Base-by-base conservation (phyloP, 2,888 invertebrate genomes). In the Ochropleura leucogaster region DNA sequence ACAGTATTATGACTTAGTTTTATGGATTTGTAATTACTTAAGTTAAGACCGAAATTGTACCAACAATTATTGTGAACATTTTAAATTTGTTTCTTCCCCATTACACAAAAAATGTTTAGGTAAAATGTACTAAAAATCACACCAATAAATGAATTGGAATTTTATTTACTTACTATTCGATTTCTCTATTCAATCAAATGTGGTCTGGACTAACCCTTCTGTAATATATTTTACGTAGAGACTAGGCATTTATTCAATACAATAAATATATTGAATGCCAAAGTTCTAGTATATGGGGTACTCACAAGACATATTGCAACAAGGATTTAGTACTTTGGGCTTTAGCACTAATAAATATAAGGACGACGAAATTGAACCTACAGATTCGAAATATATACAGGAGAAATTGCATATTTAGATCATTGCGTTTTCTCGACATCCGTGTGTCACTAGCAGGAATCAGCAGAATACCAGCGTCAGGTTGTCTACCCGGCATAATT, bases 301-400 rank as follows among this genome's bases (percentile, higher is more conserved):
- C 63, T 72, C 64, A 66, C 67, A 77, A 85, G 81, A 88, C 73
- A 82, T 85, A 88, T 82, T 82, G 81, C 68, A 62, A 74, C 63
- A 68, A 68, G 55, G 83, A 88, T 87, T 82, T 74, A 77, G 80
- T 65, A 63, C 49, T 63, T 62, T 64, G 68, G 62, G 74, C 49
- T 55, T 62, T 63, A 84, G 51, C n/a, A 49, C 20, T 80, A 80
- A 65, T 68, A 77, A 79, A 68, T 66, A 40, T 55, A 40, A 47
- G 9, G 40, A 16, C 40, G 40, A 16, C 20, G 44, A 8, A 65
- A 46, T 60, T 16, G 7, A 51, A 68, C 51, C 49, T 46, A 51
- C 12, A 60, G 49, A 8, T 60, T 57, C 3, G 49, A 60, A 46
- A 6, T 14, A 7, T 0, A 49, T 6, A 30, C 3, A 16, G 3